These are phyloP conservation scores for Hyperopisus bebe DNA, from an alignment of 2,113 vertebrate genomes.

Conservation along the genomic window DNA sequence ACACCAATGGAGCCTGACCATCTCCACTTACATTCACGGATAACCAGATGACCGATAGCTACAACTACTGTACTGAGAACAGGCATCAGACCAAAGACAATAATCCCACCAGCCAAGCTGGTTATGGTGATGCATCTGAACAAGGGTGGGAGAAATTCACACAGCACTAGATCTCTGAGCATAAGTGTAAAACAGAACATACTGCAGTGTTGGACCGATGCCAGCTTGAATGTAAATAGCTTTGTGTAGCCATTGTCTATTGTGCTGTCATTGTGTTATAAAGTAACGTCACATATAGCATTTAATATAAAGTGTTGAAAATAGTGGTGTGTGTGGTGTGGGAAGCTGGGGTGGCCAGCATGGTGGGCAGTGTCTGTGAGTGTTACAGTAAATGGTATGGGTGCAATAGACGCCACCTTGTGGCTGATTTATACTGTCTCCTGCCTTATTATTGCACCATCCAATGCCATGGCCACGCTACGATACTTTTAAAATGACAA, in stretches of 20 bases:
- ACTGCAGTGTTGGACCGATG: not conserved
- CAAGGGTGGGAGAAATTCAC: not conserved
- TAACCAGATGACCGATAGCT: not conserved
- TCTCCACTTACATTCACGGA: not conserved
- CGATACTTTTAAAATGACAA: slow-evolving; percentile 31
- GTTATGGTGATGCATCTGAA: not conserved
- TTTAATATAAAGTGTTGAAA: too few relatives aligned
- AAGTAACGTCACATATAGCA: too few relatives aligned
- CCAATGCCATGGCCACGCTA: not conserved
- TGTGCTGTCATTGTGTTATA: not conserved
- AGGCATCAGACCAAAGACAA: not conserved
- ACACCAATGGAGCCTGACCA: not conserved
- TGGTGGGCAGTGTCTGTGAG: not conserved
- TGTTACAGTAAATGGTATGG: not conserved
- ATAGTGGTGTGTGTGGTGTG: too few relatives aligned
- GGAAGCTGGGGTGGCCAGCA: not conserved
- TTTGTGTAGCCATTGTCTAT: not conserved
- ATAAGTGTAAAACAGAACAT: not conserved
- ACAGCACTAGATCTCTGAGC: not conserved
- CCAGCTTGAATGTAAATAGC: not conserved
- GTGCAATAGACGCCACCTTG: not conserved
- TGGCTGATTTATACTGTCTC: not conserved
- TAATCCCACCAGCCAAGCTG: not conserved
- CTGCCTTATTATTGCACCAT: not conserved
- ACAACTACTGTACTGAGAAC: not conserved